These are phyloP conservation scores for Sebastes taczanowskii DNA, from an alignment of 2,797 vertebrate genomes.

Conservation along the genomic window DNA sequence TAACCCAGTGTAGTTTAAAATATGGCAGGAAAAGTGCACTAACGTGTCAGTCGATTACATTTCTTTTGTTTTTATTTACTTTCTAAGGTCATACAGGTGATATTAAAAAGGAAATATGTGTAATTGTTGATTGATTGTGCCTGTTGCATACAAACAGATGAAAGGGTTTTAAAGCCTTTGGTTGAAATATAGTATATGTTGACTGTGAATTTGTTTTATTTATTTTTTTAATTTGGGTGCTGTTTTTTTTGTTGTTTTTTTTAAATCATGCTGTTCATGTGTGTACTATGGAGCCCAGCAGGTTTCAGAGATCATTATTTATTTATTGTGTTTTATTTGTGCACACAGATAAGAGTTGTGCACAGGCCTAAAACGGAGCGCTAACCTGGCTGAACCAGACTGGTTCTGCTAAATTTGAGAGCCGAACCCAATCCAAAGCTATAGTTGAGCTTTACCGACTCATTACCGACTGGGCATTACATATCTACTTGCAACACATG, in stretches of 20 bases:
- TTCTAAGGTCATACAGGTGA: not conserved
- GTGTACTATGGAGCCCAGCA: not conserved
- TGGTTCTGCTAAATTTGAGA: too few species aligned
- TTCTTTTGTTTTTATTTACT: not conserved
- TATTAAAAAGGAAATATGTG: constrained; percentile 3
- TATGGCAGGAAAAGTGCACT: constrained; percentile 25
- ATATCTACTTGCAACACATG: not conserved
- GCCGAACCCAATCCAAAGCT: too few species aligned
- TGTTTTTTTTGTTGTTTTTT: not conserved
- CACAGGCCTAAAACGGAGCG: not conserved
- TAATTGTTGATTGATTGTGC: constrained; percentile 10
- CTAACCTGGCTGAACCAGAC: too few species aligned
- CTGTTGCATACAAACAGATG: constrained; percentile 17
- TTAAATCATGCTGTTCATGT: not conserved
- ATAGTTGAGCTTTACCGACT: too few species aligned
- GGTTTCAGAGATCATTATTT: not conserved
- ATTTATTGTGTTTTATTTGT: not conserved
- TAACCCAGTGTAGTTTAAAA: constrained; percentile 3
- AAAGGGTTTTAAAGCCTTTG: not conserved
- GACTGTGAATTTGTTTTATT: not conserved
- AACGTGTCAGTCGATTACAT: not conserved
- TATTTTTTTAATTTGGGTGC: not conserved
- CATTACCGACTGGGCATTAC: too few species aligned
- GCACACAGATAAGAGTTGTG: not conserved
- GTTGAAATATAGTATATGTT: constrained; percentile 11